These are phyloP conservation scores for Drosophila sturtevanti DNA, from an alignment of 1,140 invertebrate genomes.

Conservation along the genomic window DNA sequence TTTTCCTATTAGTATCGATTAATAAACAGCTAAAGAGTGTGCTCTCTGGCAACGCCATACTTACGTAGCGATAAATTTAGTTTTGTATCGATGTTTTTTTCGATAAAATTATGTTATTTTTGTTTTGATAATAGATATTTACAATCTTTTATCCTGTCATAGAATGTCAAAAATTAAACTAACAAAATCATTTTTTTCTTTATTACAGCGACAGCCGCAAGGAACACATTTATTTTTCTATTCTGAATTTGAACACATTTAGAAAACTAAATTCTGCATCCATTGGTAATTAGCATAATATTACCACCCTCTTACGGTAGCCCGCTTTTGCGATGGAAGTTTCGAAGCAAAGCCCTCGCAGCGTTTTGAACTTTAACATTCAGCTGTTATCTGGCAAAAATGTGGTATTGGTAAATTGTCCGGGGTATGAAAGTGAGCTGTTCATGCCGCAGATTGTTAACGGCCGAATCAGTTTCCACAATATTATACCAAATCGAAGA, in stretches of 20 bases:
- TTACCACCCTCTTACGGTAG: too few species aligned
- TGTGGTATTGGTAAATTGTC: slow-evolving; percentile 61
- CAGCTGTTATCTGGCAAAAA: slow-evolving; percentile 67
- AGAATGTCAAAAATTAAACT: slow-evolving; percentile 18
- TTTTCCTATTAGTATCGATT: too few species aligned
- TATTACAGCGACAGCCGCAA: slow-evolving; percentile 1
- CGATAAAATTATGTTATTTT: too few species aligned
- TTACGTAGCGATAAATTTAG: too few species aligned
- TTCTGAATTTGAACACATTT: background rate
- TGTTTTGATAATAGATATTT: background rate
- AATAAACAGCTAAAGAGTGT: too few species aligned
- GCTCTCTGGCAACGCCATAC: too few species aligned
- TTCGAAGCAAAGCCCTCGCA: background rate
- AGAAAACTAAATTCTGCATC: background rate
- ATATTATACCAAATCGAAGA: slow-evolving; percentile 61
- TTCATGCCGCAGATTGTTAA: slow-evolving; percentile 70
- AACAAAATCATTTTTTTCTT: background rate
- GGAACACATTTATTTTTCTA: background rate
- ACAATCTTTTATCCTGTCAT: too few species aligned
- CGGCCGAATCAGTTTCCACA: slow-evolving; percentile 62
- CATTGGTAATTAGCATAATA: background rate
- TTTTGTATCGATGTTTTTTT: too few species aligned
- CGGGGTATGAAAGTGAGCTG: slow-evolving; percentile 61
- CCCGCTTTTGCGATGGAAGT: slow-evolving; percentile 17
- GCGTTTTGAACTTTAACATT: slow-evolving; percentile 39